Base-by-base conservation (phyloP, 2,888 invertebrate species). In the Xanthia togata region DNA sequence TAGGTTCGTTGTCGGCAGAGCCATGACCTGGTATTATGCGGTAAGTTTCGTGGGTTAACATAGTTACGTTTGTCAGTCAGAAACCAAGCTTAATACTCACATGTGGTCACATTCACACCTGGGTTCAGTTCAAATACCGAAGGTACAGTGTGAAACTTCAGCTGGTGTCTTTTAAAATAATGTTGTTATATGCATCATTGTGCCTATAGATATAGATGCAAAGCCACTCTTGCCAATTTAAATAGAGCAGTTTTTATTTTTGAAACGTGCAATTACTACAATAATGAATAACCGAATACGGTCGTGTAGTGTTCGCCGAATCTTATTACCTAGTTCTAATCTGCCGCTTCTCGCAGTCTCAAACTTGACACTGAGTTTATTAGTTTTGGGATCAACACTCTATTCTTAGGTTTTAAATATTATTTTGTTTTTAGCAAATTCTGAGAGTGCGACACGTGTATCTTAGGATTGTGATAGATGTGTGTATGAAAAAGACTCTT, bases 301-400 rank as follows among this genome's bases (percentile, higher is more conserved):
- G 6, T 64, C 44, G 44, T 23, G 1, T 20, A 59, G n/a, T 69
- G 69, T 80, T 60, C n/a, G 35, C 47, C 6, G 11, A 44, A 12
- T 12, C 79, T 31, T 69, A 59, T 31, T n/a, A n/a, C n/a, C n/a
- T 53, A 35, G 20, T 38, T 71, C 26, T 74, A 69, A 78, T 82
- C 74, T 70, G 47, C 26, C 26, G 17, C 57, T 59, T 41, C 69
- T 68, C 62, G 57, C 35, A 60, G 57, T 75, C 79, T 68, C 75
- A 71, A 72, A 75, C 75, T 83, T 82, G 79, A 79, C 71, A 83
- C 20, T 59, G 59, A 47, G 71, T 72, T 69, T 69, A 57, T 82
- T 79, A 62, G 50, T 44, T 70, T 64, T 57, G 41, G 23, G 64
- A 74, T 74, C 55, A 77, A 78, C n/a, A n/a, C 47, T 31, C 3